Conservation (phyloP, 2,113 vertebrate species). For the Anhinga rufa region DNA sequence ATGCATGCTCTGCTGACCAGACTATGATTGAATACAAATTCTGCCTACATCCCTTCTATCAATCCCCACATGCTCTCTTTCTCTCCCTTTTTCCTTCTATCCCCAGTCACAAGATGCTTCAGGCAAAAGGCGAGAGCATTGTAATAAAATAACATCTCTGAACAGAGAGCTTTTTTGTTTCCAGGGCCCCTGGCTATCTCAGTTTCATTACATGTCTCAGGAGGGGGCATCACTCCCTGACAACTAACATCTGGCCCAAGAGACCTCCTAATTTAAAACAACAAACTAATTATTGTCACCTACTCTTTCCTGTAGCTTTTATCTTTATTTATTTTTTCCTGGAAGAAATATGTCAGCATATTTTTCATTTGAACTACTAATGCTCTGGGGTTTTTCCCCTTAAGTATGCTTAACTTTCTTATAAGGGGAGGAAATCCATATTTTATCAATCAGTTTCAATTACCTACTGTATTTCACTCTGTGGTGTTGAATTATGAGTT, state of each 20-base stretch:
- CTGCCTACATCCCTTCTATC: neutral
- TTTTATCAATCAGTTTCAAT: slow-evolving; percentile 56
- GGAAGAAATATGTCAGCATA: neutral
- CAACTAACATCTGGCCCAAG: slow-evolving; percentile 71
- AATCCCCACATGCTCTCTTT: neutral
- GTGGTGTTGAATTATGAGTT: slow-evolving; percentile 39
- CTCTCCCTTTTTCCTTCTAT: neutral
- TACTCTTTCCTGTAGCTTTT: slow-evolving; percentile 62
- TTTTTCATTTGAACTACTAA: slow-evolving; percentile 24
- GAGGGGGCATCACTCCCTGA: slow-evolving; percentile 63
- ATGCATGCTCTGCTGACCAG: neutral
- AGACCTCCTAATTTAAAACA: slow-evolving; percentile 71
- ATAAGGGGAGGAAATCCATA: slow-evolving; percentile 44
- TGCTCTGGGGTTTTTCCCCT: neutral
- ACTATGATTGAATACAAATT: slow-evolving; percentile 23
- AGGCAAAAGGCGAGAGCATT: neutral
- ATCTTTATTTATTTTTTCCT: slow-evolving; percentile 26
- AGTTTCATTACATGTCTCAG: slow-evolving; percentile 70
- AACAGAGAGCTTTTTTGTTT: neutral
- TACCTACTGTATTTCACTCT: slow-evolving; percentile 46
- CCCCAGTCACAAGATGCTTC: neutral
- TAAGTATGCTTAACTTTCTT: slow-evolving; percentile 33
- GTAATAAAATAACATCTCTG: neutral
- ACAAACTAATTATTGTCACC: slow-evolving; percentile 73
- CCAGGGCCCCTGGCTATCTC: neutral